phyloP scores from a whole-genome alignment of 2,888 invertebrate species.

The Ametastegia equiseti region DNA sequence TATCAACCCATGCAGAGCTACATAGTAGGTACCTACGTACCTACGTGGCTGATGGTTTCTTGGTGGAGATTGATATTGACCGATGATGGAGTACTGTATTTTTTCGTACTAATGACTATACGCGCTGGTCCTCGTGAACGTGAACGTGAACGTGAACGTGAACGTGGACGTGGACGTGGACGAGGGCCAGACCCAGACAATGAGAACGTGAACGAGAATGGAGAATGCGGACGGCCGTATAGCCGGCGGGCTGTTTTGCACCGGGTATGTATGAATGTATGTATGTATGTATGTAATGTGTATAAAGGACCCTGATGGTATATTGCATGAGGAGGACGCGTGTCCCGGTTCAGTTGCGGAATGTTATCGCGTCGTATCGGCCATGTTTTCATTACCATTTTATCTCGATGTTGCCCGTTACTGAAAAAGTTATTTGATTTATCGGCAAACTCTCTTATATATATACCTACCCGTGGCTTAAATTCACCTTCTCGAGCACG shows the following conservation, averaged over 20 bases:
- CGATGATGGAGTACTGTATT: slow-evolving; percentile 41
- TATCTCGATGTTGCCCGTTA: slow-evolving; percentile 63
- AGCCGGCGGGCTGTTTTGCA: slow-evolving; percentile 53
- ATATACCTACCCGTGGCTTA: background rate
- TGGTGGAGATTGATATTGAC: slow-evolving; percentile 14
- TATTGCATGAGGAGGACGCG: slow-evolving; percentile 60
- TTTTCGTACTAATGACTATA: slow-evolving; percentile 65
- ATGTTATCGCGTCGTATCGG: slow-evolving; percentile 73
- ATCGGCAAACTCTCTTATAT: slow-evolving; percentile 57
- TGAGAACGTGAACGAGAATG: slow-evolving; percentile 59
- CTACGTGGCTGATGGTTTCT: background rate
- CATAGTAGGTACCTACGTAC: slow-evolving; percentile 26
- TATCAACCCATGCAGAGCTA: too few relatives aligned
- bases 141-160: background rate
- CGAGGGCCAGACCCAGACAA: slow-evolving; percentile 54
- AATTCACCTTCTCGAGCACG: slow-evolving; percentile 19
- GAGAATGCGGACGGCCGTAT: slow-evolving; percentile 46
- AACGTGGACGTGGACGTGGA: slow-evolving; percentile 5
- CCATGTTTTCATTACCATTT: slow-evolving; percentile 73
- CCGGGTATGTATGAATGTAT: slow-evolving; percentile 52
- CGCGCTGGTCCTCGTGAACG: slow-evolving; percentile 40
- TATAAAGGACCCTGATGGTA: slow-evolving; percentile 1
- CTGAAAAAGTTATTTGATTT: slow-evolving; percentile 72
- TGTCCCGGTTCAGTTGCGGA: slow-evolving; percentile 67
- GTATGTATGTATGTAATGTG: slow-evolving; percentile 11